Evolutionary conservation across 2,113 vertebrate species (phyloP).

Genomic region (Columbina picui): DNA sequence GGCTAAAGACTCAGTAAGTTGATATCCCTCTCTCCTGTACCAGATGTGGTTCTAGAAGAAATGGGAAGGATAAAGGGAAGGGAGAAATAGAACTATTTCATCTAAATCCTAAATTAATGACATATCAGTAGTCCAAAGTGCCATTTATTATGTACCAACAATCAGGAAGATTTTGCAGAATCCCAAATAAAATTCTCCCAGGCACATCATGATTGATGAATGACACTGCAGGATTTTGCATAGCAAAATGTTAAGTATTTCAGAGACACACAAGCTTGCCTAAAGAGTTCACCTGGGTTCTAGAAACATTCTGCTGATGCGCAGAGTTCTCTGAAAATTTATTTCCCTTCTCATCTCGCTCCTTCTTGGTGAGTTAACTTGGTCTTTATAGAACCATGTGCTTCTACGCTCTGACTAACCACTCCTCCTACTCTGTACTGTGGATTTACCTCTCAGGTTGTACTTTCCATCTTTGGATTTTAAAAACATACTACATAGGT

Average conservation of each 20-base stretch:
- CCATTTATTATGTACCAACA: not conserved
- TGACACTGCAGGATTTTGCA: not conserved
- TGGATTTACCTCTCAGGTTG: not conserved
- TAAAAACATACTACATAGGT: not conserved
- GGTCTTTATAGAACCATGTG: not conserved
- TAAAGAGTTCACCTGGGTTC: not conserved
- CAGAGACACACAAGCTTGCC: not conserved
- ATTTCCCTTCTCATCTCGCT: not conserved
- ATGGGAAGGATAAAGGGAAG: not conserved
- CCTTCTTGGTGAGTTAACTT: not conserved
- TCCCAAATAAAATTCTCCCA: not conserved
- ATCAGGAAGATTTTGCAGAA: not conserved
- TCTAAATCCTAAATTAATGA: not conserved
- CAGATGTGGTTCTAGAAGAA: not conserved
- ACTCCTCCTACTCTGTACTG: not conserved
- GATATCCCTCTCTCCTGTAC: not conserved
- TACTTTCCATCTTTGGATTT: not conserved
- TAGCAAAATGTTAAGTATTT: not conserved
- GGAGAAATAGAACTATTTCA: not conserved
- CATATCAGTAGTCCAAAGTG: not conserved
- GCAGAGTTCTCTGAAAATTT: not conserved
- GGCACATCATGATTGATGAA: not conserved
- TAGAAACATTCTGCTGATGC: not conserved
- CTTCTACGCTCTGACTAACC: not conserved
- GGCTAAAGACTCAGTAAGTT: not conserved